phyloP scores from a whole-genome alignment of 2,888 invertebrate species.

The Tubulanus polymorphus region DNA sequence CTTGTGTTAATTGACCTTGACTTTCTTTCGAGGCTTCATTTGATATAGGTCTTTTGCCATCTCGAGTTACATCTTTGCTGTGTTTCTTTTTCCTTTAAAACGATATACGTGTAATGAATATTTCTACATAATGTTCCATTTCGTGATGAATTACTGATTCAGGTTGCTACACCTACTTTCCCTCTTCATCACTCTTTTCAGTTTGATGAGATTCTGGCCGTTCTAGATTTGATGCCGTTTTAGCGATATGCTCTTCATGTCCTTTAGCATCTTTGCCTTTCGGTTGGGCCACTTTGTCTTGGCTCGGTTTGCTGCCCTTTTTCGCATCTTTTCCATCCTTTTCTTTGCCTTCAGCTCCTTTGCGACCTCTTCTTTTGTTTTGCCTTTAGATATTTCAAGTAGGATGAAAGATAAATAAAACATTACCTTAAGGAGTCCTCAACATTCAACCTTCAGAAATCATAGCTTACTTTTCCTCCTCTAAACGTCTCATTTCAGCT shows the following conservation, averaged over 20 bases:
- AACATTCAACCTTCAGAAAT: not conserved
- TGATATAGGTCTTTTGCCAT: constrained; percentile 12
- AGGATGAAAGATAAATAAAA: not conserved
- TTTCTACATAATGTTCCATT: not conserved
- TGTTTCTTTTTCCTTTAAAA: constrained; percentile 26
- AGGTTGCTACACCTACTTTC: constrained; percentile 23
- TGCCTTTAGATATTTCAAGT: not conserved
- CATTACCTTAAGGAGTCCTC: not conserved
- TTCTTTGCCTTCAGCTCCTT: constrained; percentile 23
- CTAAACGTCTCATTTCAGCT: constrained; percentile 37
- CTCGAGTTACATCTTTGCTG: constrained; percentile 25
- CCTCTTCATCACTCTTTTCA: constrained; percentile 36
- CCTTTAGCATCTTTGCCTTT: constrained; percentile 27
- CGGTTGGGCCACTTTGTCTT: constrained; percentile 28
- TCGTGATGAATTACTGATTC: too few relatives aligned
- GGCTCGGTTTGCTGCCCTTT: constrained; percentile 31
- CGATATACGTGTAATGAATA: not conserved
- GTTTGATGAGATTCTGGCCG: constrained; percentile 50
- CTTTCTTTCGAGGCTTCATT: constrained; percentile 27
- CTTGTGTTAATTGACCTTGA: too few relatives aligned
- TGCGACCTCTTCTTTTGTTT: constrained; percentile 24
- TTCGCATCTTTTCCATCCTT: constrained; percentile 37
- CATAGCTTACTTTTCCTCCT: constrained; percentile 46
- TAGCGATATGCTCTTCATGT: constrained; percentile 31
- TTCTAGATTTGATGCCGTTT: constrained; percentile 33